phyloP scores from a whole-genome alignment of 2,113 vertebrate genomes.

The Accipiter virgatus region DNA sequence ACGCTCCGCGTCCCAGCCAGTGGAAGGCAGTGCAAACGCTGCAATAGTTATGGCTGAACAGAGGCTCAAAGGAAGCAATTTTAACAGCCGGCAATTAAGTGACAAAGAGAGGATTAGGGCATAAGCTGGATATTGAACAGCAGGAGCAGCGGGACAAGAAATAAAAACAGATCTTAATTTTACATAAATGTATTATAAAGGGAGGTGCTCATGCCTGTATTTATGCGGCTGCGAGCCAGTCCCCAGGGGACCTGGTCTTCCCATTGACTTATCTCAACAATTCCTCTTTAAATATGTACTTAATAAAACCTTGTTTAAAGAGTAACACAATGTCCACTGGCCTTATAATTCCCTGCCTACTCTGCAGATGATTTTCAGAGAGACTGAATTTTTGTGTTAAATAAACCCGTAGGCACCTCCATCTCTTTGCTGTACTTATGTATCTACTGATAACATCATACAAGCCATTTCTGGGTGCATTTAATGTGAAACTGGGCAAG shows the following conservation, averaged over 20 bases:
- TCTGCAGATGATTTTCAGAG: neutral
- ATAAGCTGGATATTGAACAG: neutral
- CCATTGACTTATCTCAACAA: neutral
- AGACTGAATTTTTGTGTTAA: neutral
- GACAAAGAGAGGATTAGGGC: neutral
- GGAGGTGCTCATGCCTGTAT: rapidly evolving
- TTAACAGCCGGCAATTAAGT: neutral
- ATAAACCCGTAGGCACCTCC: neutral
- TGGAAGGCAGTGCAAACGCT: rapidly evolving
- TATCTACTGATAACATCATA: neutral
- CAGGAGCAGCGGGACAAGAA: neutral
- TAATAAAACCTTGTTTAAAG: neutral
- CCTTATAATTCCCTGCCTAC: neutral
- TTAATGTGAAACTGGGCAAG: neutral
- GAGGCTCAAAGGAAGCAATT: neutral
- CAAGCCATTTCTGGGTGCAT: neutral
- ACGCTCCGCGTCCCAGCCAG: rapidly evolving
- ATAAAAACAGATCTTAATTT: neutral
- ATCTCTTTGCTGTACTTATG: neutral
- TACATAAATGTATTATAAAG: rapidly evolving
- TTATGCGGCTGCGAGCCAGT: rapidly evolving
- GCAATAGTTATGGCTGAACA: rapidly evolving
- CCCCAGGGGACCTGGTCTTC: neutral
- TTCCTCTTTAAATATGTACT: neutral
- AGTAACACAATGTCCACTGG: neutral